Base-by-base conservation (phyloP, 2,888 invertebrate genomes). In the Parasteatoda lunata region DNA sequence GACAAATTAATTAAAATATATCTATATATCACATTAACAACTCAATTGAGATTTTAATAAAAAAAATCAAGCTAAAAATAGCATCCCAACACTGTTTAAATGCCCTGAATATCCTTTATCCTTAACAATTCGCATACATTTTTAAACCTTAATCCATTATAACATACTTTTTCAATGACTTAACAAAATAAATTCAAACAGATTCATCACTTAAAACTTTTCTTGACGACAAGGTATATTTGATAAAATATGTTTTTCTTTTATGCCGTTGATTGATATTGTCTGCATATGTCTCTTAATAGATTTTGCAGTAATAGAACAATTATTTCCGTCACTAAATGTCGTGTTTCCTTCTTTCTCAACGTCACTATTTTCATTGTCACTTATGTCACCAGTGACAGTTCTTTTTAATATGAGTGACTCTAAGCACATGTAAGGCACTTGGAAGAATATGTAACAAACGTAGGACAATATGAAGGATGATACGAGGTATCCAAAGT, bases 361-460 rank as follows among this genome's bases (percentile, higher is more conserved):
- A 7, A 8, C 8, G 11, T 81, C 75, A 48, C 8, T 68, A 68
- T 80, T 76, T 9, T 54, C 30, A 13, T 48, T 59, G 9, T 52
- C 13, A 9, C 59, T 70, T 11, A 51, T 64, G 45, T 83, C 71
- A 6, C 49, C 51, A 9, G 11, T 66, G 5, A 65, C 47, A 5
- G 49, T 59, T 69, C 81, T 86, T 45, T 64, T 52, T 4, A 77
- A 49, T 7, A 87, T 47, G 6, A 87, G 3, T 6, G 81, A 82
- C 45, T 88, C 88, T 11, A 88, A 47, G 54, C 79, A 83, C 75
- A 79, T 78, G 51, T 83, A 88, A 4, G 88, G 88, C 15, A 81
- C 88, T 88, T 88, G 88, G 71, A 88, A 88, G 59, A 88, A 88
- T 11, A 88, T 83, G 79, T 88, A 88, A 65, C 88, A 88, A 5